These are phyloP conservation scores for Trichogramma evanescens DNA, from an alignment of 2,888 invertebrate genomes.

Conservation along the genomic window DNA sequence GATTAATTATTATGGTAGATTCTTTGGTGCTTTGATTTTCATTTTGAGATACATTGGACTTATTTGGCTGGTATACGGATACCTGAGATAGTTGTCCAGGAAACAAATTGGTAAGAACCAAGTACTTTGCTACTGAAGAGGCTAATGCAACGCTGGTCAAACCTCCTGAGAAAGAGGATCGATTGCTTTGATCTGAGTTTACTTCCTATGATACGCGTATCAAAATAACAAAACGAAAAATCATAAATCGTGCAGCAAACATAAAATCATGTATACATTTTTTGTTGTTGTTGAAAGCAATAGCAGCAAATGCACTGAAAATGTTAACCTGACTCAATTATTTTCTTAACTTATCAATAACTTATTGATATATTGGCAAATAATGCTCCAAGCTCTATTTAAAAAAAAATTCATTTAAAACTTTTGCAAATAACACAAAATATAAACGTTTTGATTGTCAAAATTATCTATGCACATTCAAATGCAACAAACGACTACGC, in stretches of 20 bases:
- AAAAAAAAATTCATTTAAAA: not conserved
- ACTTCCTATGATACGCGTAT: slow-evolving; percentile 46
- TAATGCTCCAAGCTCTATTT: too few species aligned
- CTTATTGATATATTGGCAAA: too few species aligned
- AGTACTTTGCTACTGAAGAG: slow-evolving; percentile 59
- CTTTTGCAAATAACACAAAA: not conserved
- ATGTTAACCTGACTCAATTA: not conserved
- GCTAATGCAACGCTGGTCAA: slow-evolving; percentile 55
- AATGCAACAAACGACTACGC: slow-evolving; percentile 21
- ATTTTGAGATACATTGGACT: slow-evolving; percentile 46
- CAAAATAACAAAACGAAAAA: slow-evolving; percentile 37
- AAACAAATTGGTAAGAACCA: slow-evolving; percentile 76
- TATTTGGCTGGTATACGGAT: slow-evolving; percentile 57
- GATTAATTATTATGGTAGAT: slow-evolving; percentile 34
- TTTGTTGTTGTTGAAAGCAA: not conserved
- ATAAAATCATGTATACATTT: slow-evolving; percentile 33
- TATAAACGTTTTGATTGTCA: not conserved
- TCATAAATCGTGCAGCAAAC: slow-evolving; percentile 41
- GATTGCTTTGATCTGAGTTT: slow-evolving; percentile 45
- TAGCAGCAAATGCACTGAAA: slow-evolving; percentile 5
- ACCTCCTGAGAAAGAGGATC: slow-evolving; percentile 43
- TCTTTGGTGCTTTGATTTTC: slow-evolving; percentile 37
- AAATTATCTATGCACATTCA: slow-evolving; percentile 31
- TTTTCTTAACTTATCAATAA: too few species aligned
- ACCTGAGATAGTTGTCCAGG: slow-evolving; percentile 72